Percentiles rank a stretch among this genome's conserved stretches.
These are phyloP conservation scores for Rallus limicola DNA, from an alignment of 2,113 vertebrate genomes.

Conservation along the genomic window DNA sequence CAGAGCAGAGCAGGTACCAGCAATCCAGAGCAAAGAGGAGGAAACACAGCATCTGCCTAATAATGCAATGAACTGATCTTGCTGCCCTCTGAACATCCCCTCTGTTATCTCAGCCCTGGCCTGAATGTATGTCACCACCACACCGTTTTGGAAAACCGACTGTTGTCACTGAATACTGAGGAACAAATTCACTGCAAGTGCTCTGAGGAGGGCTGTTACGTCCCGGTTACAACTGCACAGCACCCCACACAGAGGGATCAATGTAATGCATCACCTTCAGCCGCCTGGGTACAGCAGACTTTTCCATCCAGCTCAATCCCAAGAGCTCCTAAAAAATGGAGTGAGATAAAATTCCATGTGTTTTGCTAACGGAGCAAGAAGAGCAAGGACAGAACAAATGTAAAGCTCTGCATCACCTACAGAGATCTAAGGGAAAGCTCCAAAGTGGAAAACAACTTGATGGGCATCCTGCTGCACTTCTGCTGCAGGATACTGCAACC, in stretches of 20 bases:
- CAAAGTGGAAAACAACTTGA: background rate
- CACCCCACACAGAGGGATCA: background rate
- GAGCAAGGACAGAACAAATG: background rate
- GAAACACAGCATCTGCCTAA: background rate
- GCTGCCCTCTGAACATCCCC: rapidly evolving
- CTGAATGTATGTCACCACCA: background rate
- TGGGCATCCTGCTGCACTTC: background rate
- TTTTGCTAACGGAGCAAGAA: background rate
- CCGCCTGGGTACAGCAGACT: background rate
- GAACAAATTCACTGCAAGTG: background rate
- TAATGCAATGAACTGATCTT: background rate
- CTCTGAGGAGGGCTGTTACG: background rate
- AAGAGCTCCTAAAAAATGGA: background rate
- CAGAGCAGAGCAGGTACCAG: background rate
- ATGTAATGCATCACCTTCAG: background rate
- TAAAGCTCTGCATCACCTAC: background rate
- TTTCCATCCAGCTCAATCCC: background rate
- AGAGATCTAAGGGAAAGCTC: background rate
- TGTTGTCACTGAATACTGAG: background rate
- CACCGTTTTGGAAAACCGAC: background rate
- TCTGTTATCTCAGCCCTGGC: background rate
- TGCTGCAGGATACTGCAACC: background rate
- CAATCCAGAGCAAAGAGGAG: rapidly evolving
- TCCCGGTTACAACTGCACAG: background rate
- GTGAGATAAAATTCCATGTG: background rate